Base-by-base conservation (phyloP, 2,888 invertebrate species). In the Acheta domesticus region DNA sequence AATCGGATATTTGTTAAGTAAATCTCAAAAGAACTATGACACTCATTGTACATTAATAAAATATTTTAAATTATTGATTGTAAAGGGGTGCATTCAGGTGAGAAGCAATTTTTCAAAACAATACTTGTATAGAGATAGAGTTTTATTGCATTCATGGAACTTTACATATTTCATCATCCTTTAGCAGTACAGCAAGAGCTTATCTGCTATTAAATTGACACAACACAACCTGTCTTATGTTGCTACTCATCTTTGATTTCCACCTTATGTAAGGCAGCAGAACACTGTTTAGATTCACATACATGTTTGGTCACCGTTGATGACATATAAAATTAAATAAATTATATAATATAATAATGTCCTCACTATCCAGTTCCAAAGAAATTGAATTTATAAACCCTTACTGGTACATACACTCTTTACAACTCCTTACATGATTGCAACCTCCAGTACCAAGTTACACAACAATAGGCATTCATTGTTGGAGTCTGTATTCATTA, bases 81-180 rank as follows among this genome's bases (percentile, higher is more conserved):
- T 5, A 36, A 8, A 36, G 36, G 36, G 36, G 36, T 36, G 36
- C 36, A 36, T 36, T 36, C 36, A 36, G 36, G 36, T 36, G 8
- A 36, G 36, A 36, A 36, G 36, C 36, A 36, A 36, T 36, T 36
- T 36, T 36, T 36, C 36, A 62, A 62, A n/a, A 62, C 62, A 62
- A n/a, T 62, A 19, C 62, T 62, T 62, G 62, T 83, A 82, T 82
- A 83, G 83, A 88, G 87, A 88, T 87, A 88, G 88, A 88, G 87
- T 87, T 87, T 88, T 88, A 88, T 88, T 88, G 88, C 88, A 86
- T 87, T 87, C 86, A 87, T 87, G 88, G 87, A 87, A 87, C 86
- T 87, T 87, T 87, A 87, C 87, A 87, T 86, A 86, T 86, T 86
- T 86, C 86, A 86, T 86, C 86, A 36, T 76, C 76, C 76, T 48